Conservation (phyloP, 2,797 vertebrate genomes). For the Syngnathus acus region DNA sequence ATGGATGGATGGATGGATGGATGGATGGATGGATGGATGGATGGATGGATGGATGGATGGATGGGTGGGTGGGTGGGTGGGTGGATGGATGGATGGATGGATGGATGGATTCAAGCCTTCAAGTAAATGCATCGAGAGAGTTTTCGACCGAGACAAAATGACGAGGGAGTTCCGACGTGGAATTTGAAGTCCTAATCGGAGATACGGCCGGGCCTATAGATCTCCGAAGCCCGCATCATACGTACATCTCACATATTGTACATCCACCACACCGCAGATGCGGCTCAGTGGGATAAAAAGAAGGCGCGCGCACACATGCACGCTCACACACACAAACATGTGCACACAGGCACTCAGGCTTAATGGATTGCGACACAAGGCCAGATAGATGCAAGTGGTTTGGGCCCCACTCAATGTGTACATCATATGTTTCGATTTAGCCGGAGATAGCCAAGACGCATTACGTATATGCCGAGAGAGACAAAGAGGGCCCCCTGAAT, state of each 20-base stretch:
- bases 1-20: too few relatives aligned
- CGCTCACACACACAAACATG: background rate
- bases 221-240: background rate
- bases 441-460: background rate
- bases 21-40: background rate
- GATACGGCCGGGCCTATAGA: background rate
- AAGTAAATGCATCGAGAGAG: background rate
- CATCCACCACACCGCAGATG: background rate
- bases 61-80: too few relatives aligned
- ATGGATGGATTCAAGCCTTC: background rate
- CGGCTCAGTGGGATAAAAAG: background rate
- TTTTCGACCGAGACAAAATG: background rate
- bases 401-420: background rate
- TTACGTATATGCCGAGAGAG: background rate
- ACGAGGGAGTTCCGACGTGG: background rate
- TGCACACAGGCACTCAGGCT: background rate
- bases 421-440: background rate
- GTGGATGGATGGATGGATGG: too few relatives aligned
- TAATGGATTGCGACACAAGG: background rate
- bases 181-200: background rate
- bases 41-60: background rate
- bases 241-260: background rate
- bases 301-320: too few relatives aligned
- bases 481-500: constrained; percentile 16
- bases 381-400: background rate